These are phyloP conservation scores for Cheilosia vernalis DNA, from an alignment of 2,888 invertebrate species.

Conservation along the genomic window DNA sequence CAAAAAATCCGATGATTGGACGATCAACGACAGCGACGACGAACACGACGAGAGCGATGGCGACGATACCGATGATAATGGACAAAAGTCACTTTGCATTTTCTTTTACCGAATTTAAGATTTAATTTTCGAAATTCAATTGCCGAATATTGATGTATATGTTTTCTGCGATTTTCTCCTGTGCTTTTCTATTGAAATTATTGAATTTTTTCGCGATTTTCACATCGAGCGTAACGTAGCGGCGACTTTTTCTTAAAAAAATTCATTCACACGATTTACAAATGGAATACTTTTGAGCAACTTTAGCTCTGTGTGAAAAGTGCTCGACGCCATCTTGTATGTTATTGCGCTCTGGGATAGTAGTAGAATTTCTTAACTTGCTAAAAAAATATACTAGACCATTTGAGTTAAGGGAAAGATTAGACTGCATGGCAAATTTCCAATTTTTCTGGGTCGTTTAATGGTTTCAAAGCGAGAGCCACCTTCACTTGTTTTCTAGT, in stretches of 20 bases:
- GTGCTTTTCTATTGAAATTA: constrained; percentile 60
- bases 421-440: too few species aligned
- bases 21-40: constrained; percentile 48
- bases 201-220: constrained; percentile 53
- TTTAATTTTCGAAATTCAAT: constrained; percentile 54
- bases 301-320: constrained; percentile 62
- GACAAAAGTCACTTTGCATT: constrained; percentile 73
- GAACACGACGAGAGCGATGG: constrained; percentile 66
- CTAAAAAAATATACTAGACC: not conserved
- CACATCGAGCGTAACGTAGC: constrained; percentile 76
- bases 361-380: constrained; percentile 41
- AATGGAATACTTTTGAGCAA: constrained; percentile 75
- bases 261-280: constrained; percentile 75
- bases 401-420: too few species aligned
- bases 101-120: constrained; percentile 61
- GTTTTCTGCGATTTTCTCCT: constrained; percentile 37
- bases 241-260: constrained; percentile 75
- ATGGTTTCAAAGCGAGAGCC: too few species aligned
- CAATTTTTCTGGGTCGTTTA: too few species aligned
- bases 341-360: constrained; percentile 43
- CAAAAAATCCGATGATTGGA: constrained; percentile 69
- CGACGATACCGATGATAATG: constrained; percentile 73
- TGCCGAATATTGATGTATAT: constrained; percentile 50
- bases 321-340: constrained; percentile 63
- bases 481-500: too few species aligned